Evolutionary conservation across 1,140 invertebrate genomes (phyloP), one percentile per base, ranked within the genome.

Genomic region (Andrena cerasifolii): DNA sequence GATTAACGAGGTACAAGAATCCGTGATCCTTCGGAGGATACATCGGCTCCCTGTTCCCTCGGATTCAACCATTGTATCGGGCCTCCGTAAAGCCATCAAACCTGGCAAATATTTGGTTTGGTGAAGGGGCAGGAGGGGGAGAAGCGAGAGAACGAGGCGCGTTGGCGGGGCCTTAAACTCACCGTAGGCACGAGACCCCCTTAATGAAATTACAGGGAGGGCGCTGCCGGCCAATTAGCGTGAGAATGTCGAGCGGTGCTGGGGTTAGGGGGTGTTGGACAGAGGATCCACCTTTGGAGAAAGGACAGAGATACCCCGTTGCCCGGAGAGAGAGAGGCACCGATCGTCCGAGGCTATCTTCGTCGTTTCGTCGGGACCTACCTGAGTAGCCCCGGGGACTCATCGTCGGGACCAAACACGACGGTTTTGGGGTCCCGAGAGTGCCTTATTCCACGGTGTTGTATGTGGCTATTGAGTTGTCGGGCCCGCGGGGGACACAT

Each of bases 201-300:
- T 89, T 89, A 89, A 90, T 90, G 87, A 90, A 91, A 90, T 89
- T 87, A 90, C 86, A 90, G 87, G 87, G 87, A 87, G 81, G 87
- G 83, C 76, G 77, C 85, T 86, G 89, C 77, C 82, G 87, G 86
- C 88, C 88, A 90, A 89, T 90, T 89, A 89, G 87, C 86, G 89
- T 90, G 86, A 90, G 89, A 89, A 89, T 89, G 85, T 88, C 80
- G 87, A 89, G 79, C 80, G 78, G 56, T 45, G 72, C 72, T 78
- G 70, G 83, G 54, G 72, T 81, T 77, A 74, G 68, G 58, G 82
- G 67, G 79, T 80, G 71, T 77, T 54, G 80, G 74, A 87, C 68
- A 74, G 82, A 80, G 47, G 82, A 84, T 84, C 49, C 72, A 66
- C 61, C 59, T 54, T 54, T 6, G 49, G 49, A 56, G 28, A 67